Conservation (phyloP, 1,140 invertebrate genomes). For the Vollenhovia emeryi region DNA sequence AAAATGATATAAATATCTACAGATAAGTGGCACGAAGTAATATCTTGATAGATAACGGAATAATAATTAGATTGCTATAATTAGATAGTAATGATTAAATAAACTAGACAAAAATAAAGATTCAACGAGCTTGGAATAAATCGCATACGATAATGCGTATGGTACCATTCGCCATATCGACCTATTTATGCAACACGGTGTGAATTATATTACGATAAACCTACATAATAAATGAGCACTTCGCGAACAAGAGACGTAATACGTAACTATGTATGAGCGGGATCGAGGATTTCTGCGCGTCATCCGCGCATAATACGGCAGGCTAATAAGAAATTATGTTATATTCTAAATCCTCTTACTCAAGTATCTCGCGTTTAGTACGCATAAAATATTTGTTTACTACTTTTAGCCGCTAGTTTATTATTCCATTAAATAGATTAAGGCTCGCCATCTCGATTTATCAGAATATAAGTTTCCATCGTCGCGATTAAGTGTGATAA, state of each 20-base stretch:
- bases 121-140: neutral
- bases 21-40: neutral
- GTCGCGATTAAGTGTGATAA: neutral
- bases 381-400: neutral
- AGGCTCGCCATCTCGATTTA: neutral
- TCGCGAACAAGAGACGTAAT: slow-evolving; percentile 2
- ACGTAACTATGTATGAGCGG: neutral
- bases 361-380: neutral
- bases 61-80: neutral
- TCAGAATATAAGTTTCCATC: neutral
- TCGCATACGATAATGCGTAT: neutral
- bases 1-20: neutral
- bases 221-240: slow-evolving; percentile 1
- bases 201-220: slow-evolving; percentile 23
- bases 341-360: slow-evolving; percentile 5
- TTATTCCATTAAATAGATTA: slow-evolving; percentile 9
- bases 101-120: slow-evolving; percentile 2
- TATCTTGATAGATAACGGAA: neutral
- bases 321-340: slow-evolving; percentile 24
- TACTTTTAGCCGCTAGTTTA: neutral
- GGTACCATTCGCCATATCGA: neutral
- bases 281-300: neutral
- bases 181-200: slow-evolving; percentile 5
- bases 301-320: neutral
- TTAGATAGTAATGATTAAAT: no score